These are phyloP conservation scores for Melieria picta DNA, from an alignment of 2,888 invertebrate species.

Conservation along the genomic window DNA sequence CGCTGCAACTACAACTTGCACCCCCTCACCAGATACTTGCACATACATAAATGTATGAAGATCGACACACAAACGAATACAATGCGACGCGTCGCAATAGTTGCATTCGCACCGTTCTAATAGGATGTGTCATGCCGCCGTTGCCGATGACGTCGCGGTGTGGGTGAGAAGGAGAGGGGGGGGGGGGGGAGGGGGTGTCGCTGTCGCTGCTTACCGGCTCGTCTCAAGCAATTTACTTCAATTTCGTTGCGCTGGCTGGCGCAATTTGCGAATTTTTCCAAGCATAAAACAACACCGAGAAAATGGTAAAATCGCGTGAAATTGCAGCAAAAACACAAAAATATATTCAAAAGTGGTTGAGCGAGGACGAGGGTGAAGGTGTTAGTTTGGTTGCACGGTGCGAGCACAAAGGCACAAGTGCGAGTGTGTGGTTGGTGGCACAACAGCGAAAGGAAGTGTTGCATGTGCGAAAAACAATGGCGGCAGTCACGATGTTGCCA, in stretches of 20 bases:
- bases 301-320: constrained; percentile 16
- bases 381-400: too few species aligned
- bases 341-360: too few species aligned
- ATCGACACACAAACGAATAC: neutral
- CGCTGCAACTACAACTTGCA: constrained; percentile 15
- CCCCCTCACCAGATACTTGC: constrained; percentile 12
- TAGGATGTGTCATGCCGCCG: constrained; percentile 18
- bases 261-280: neutral
- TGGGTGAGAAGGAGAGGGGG: neutral
- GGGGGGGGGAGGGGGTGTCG: neutral
- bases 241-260: neutral
- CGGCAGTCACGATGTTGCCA: too few species aligned
- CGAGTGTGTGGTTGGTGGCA: too few species aligned
- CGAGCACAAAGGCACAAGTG: too few species aligned
- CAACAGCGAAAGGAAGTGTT: too few species aligned
- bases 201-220: constrained; percentile 14
- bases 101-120: constrained; percentile 4
- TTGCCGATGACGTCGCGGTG: constrained; percentile 13
- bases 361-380: too few species aligned
- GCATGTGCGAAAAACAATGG: too few species aligned
- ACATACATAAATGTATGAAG: constrained; percentile 8
- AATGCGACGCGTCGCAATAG: too few species aligned
- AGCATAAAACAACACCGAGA: neutral
- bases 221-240: constrained; percentile 20
- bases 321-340: neutral